Evolutionary conservation across 2,797 vertebrate species (phyloP), one percentile per base, ranked within the genome.

Genomic region (Enteromius paludinosus): DNA sequence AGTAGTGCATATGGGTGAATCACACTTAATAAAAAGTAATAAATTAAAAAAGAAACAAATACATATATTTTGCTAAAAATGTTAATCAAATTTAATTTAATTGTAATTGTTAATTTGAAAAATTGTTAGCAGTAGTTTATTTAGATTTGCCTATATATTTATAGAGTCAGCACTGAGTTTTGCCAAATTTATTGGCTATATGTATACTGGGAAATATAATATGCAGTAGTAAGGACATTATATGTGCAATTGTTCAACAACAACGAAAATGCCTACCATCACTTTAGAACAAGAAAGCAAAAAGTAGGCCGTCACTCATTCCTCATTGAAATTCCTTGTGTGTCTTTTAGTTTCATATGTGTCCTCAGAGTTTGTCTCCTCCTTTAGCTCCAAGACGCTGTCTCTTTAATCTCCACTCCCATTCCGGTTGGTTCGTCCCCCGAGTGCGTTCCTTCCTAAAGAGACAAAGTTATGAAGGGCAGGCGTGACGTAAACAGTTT

Each of bases 401-500:
- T 59, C 41, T 62, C 78, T 81, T 69, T 84, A 76, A 81, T 84
- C 71, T 61, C 6, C 8, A 59, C 41, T 69, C 64, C 30, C 17
- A 17, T n/a, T 30, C 83, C 20, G 6, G 62, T 23, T 4, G 38
- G 47, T 45, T 66, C 62, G 5, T 69, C 72, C 64, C 71, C 47
- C 33, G 47, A 75, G 72, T 20, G 72, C 11, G 17, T 75, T 35
- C 35, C 15, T n/a, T 82, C 47, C 64, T 76, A n/a, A 66, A 74
- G 35, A 82, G 49, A n/a, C 69, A 38, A 41, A 70, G 43, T 82
- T n/a, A 76, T 84, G 81, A 86, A 86, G 73, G 73, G 73, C 64
- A 72, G 66, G 17, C 35, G 20, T 78, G 82, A 72, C 66, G 59
- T 81, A 75, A 86, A 74, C 41, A 69, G 59, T 28, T 52, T 30